These are phyloP conservation scores for Eulemur macaco DNA, from an alignment of 2,113 vertebrate genomes.

Conservation along the genomic window DNA sequence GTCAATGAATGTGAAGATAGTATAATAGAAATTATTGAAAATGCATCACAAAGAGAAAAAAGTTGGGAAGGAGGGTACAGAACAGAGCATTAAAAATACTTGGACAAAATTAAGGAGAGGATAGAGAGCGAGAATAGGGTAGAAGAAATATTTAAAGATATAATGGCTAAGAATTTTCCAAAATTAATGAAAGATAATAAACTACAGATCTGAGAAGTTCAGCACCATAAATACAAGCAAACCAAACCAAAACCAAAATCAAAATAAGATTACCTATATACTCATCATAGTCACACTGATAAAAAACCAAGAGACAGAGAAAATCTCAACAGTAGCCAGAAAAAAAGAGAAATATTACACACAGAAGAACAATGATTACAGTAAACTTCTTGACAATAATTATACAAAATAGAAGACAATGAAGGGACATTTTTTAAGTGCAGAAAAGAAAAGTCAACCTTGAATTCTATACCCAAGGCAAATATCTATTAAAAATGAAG, in stretches of 20 bases:
- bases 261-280: background rate
- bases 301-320: slow-evolving; percentile 1
- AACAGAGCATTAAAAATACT: background rate
- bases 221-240: background rate
- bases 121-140: background rate
- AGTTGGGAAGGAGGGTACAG: background rate
- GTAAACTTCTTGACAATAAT: background rate
- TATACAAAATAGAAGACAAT: background rate
- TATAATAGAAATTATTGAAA: background rate
- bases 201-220: background rate
- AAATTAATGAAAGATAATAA: background rate
- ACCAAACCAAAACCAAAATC: background rate
- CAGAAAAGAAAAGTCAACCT: background rate
- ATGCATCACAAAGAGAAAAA: background rate
- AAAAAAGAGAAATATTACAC: background rate
- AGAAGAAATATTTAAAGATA: background rate
- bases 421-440: background rate
- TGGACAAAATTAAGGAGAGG: background rate
- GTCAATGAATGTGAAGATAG: background rate
- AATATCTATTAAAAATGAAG: background rate
- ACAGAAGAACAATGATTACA: background rate
- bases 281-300: background rate
- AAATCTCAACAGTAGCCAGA: background rate
- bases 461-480: background rate
- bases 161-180: background rate